A percentile compares a stretch with the other conserved stretches of the same genome.
These are phyloP conservation scores for Excalfactoria chinensis DNA, from an alignment of 2,113 vertebrate species.

Conservation along the genomic window DNA sequence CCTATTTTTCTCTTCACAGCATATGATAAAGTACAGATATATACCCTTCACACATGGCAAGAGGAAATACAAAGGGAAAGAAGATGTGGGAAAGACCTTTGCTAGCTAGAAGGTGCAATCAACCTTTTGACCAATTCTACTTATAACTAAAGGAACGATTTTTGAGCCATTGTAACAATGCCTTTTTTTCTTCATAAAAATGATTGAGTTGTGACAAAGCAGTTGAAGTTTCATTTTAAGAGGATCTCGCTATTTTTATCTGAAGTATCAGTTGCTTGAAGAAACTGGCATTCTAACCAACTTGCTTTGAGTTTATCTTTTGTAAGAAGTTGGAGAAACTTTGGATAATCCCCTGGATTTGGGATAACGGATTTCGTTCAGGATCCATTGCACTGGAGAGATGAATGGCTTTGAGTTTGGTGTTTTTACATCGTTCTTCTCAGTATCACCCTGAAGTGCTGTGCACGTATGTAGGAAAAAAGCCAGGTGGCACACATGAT, in stretches of 20 bases:
- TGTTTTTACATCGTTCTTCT: constrained; percentile 34
- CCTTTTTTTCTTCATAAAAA: constrained; percentile 80
- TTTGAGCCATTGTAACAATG: constrained; percentile 86
- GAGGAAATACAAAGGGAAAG: constrained; percentile 98
- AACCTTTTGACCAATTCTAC: constrained; percentile 72
- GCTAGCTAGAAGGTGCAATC: constrained; percentile 89
- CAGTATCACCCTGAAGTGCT: constrained; percentile 37
- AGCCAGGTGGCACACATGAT: constrained; percentile 36
- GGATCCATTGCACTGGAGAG: constrained; percentile 2
- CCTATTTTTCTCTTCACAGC: constrained; percentile 78
- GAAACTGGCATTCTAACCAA: constrained; percentile 78
- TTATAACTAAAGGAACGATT: constrained; percentile 74
- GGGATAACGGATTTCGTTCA: constrained; percentile 15
- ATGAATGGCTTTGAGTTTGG: constrained; percentile 10
- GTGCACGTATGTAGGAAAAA: neutral
- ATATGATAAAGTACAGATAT: constrained; percentile 99
- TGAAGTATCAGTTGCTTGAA: constrained; percentile 72
- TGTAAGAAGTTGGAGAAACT: constrained; percentile 50
- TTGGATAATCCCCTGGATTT: constrained; percentile 3
- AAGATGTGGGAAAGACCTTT: constrained; percentile 94
- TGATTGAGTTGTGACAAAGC: constrained; percentile 71
- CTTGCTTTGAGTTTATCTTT: constrained; percentile 69
- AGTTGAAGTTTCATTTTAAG: constrained; percentile 74
- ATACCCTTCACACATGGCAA: constrained; percentile 99
- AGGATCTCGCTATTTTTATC: constrained; percentile 73